Conservation (phyloP, 2,888 invertebrate genomes). For the Spilarctia lutea region DNA sequence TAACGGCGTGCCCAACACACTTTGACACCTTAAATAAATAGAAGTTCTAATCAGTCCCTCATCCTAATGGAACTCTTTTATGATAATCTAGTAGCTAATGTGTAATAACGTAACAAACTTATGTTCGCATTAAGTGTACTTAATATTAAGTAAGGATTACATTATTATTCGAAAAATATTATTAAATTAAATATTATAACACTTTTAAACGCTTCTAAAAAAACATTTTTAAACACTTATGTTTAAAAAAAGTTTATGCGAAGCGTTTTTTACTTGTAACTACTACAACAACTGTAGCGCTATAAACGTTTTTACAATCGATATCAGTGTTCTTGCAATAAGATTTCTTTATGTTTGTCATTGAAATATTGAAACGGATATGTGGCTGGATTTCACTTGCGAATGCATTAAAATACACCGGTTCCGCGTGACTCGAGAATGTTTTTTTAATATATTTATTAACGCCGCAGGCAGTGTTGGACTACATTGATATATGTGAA, state of each 20-base stretch:
- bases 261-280: not conserved
- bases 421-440: conserved; percentile 35
- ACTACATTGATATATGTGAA: not conserved
- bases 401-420: conserved; percentile 28
- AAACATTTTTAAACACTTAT: too few species aligned
- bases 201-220: too few species aligned
- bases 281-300: not conserved
- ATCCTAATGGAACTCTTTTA: not conserved
- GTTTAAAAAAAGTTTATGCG: not conserved
- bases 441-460: conserved; percentile 24
- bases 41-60: too few species aligned
- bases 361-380: conserved; percentile 6
- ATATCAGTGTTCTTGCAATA: not conserved
- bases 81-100: not conserved
- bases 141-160: not conserved
- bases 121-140: too few species aligned
- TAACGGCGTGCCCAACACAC: too few species aligned
- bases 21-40: too few species aligned
- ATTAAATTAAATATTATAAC: too few species aligned
- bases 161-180: not conserved
- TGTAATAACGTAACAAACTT: too few species aligned
- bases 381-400: conserved; percentile 36
- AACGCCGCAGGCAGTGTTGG: not conserved
- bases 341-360: conserved; percentile 7
- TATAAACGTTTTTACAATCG: conserved; percentile 6